These are phyloP conservation scores for Colossoma macropomum DNA, from an alignment of 2,113 vertebrate genomes.

Conservation along the genomic window DNA sequence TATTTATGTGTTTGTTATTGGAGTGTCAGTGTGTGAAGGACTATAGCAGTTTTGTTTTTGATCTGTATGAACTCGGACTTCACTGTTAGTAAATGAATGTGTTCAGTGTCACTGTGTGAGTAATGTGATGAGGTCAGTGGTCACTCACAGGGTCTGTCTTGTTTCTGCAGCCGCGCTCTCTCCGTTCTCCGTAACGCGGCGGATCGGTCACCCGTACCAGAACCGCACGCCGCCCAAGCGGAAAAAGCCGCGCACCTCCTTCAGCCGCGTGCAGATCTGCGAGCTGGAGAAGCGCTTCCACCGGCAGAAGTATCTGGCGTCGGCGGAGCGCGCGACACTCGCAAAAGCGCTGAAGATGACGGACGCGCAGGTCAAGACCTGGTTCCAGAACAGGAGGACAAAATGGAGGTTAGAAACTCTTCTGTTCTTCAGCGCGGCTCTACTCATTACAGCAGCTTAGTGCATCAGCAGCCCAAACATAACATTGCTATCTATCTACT, in stretches of 20 bases:
- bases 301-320: conserved; percentile 91
- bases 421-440: too few relatives aligned
- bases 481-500: too few relatives aligned
- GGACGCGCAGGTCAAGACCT: conserved; percentile 96
- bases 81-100: too few relatives aligned
- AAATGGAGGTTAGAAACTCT: conserved; percentile 87
- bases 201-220: conserved; percentile 97
- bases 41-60: too few relatives aligned
- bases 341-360: conserved; percentile 97
- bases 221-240: conserved; percentile 97
- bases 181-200: conserved; percentile 88
- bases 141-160: neutral
- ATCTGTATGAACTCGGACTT: too few relatives aligned
- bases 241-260: conserved; percentile 97
- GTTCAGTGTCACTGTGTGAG: neutral
- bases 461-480: too few relatives aligned
- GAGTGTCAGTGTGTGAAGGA: too few relatives aligned
- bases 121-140: neutral
- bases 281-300: conserved; percentile 98
- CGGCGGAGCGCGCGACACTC: conserved; percentile 84
- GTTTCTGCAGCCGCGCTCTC: conserved; percentile 84
- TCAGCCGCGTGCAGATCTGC: conserved; percentile 95
- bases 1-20: too few relatives aligned
- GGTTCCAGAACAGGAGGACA: conserved; percentile 98
- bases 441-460: too few relatives aligned